Conservation (phyloP, 2,113 vertebrate species). For the Boulengeromyrus knoepffleri region DNA sequence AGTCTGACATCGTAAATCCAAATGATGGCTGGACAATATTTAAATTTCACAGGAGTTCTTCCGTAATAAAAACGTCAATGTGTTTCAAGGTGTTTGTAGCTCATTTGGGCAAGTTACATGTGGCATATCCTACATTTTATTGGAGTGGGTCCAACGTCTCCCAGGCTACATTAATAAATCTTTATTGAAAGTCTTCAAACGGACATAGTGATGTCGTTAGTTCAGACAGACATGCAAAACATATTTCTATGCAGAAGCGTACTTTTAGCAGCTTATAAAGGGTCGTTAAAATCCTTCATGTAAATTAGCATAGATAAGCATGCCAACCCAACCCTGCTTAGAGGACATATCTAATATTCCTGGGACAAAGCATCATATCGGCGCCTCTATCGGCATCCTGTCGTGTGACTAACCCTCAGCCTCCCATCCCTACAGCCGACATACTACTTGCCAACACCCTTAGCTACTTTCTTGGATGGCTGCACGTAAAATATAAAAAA, state of each 20-base stretch:
- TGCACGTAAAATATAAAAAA: too few species aligned
- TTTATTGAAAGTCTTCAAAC: neutral
- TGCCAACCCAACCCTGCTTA: neutral
- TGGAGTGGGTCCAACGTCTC: neutral
- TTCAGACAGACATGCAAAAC: neutral
- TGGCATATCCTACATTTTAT: neutral
- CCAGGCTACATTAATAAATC: neutral
- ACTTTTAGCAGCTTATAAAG: neutral
- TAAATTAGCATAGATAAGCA: neutral
- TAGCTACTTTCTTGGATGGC: too few species aligned
- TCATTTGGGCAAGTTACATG: neutral
- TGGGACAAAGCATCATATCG: too few species aligned
- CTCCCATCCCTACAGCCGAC: too few species aligned
- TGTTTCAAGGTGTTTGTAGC: neutral
- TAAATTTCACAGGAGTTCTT: neutral
- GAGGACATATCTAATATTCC: too few species aligned
- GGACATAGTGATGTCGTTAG: neutral
- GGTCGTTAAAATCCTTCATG: neutral
- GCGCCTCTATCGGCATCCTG: too few species aligned
- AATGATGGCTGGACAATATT: neutral
- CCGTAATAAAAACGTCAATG: neutral
- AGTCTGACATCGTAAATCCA: neutral
- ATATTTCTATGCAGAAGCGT: neutral
- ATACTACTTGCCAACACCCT: too few species aligned
- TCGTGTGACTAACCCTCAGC: too few species aligned